Percentiles rank a stretch among this genome's conserved stretches.
Conservation (phyloP, 2,797 vertebrate species). For the Characodon lateralis region DNA sequence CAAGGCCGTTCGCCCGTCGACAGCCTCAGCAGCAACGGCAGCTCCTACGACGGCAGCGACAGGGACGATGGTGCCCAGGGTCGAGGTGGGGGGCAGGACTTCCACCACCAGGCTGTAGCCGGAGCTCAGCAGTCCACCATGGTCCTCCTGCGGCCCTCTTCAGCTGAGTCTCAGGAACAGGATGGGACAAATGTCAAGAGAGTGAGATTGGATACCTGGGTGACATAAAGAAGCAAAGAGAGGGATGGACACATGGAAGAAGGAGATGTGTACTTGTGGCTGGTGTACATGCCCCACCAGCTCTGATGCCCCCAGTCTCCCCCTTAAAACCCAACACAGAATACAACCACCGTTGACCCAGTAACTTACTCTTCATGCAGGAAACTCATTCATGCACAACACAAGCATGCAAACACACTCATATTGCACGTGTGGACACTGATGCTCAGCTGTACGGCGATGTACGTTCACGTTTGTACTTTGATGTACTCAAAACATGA, state of each 20-base stretch:
- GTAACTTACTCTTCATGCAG: slow-evolving; percentile 38
- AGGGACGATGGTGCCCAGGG: slow-evolving; percentile 88
- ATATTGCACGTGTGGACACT: slow-evolving; percentile 50
- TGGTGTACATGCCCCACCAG: slow-evolving; percentile 65
- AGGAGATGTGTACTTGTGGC: slow-evolving; percentile 64
- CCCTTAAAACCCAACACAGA: slow-evolving; percentile 29
- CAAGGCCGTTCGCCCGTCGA: slow-evolving; percentile 89
- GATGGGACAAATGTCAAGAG: slow-evolving; percentile 91
- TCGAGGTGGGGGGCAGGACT: slow-evolving; percentile 84
- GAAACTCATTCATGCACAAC: slow-evolving; percentile 37
- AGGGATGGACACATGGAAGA: slow-evolving; percentile 53
- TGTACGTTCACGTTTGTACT: slow-evolving; percentile 47
- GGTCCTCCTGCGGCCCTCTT: slow-evolving; percentile 85
- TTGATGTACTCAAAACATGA: slow-evolving; percentile 32
- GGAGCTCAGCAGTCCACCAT: slow-evolving; percentile 77
- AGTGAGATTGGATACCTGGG: slow-evolving; percentile 94
- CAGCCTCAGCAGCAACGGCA: slow-evolving; percentile 94
- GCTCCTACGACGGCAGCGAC: slow-evolving; percentile 92
- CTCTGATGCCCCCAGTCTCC: slow-evolving; percentile 39
- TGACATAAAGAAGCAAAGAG: slow-evolving; percentile 82
- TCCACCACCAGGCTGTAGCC: slow-evolving; percentile 70
- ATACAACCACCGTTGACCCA: slow-evolving; percentile 26
- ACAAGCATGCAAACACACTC: slow-evolving; percentile 57
- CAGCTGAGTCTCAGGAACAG: slow-evolving; percentile 83
- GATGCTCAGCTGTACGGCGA: slow-evolving; percentile 38